These are phyloP conservation scores for Tridacna gigas DNA, from an alignment of 2,888 invertebrate genomes.

Conservation along the genomic window DNA sequence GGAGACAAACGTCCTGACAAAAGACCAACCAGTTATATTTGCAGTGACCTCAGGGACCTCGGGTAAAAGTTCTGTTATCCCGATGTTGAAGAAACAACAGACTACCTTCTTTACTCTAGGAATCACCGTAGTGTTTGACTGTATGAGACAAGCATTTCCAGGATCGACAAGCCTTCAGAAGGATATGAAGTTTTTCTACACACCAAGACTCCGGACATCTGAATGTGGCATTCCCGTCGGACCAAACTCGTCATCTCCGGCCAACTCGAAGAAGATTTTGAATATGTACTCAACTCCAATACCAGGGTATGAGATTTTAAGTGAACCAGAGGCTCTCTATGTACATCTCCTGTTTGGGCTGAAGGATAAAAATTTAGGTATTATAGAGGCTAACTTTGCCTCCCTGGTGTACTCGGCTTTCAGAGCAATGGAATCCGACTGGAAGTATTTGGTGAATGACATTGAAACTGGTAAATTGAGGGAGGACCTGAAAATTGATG, in stretches of 20 bases:
- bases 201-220: constrained; percentile 73
- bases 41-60: constrained; percentile 83
- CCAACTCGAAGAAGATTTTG: constrained; percentile 76
- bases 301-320: constrained; percentile 76
- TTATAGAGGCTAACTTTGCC: constrained; percentile 83
- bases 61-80: constrained; percentile 79
- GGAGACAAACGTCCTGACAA: constrained; percentile 77
- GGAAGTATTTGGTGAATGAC: constrained; percentile 76
- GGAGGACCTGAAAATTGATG: constrained; percentile 71
- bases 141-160: constrained; percentile 74
- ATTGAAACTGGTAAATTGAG: constrained; percentile 77
- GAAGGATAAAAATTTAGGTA: constrained; percentile 79
- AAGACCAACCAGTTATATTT: constrained; percentile 76
- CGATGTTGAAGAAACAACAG: constrained; percentile 75
- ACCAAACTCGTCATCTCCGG: constrained; percentile 81
- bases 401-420: constrained; percentile 81
- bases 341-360: constrained; percentile 82
- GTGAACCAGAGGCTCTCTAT: constrained; percentile 82
- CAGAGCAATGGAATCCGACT: constrained; percentile 73
- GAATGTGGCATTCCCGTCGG: constrained; percentile 80
- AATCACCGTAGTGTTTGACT: constrained; percentile 71
- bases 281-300: constrained; percentile 80
- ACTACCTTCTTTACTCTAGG: constrained; percentile 75
- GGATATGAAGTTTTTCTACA: constrained; percentile 80
- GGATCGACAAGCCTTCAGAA: constrained; percentile 70